These are phyloP conservation scores for Xyrauchen texanus DNA, from an alignment of 2,113 vertebrate species.

Conservation along the genomic window DNA sequence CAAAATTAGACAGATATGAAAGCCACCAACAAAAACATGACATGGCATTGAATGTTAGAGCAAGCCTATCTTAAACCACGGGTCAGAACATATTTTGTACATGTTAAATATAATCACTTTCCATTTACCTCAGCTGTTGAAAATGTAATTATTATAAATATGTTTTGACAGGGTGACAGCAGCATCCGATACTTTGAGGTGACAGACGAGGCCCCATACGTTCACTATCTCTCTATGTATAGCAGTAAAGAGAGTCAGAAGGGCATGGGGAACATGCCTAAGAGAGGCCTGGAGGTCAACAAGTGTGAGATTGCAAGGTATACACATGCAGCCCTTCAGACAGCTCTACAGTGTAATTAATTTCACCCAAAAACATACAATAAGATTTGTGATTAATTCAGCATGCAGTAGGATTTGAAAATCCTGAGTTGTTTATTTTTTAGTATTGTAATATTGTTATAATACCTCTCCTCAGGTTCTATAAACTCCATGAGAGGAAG, in stretches of 20 bases:
- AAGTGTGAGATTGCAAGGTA: slow-evolving; percentile 92
- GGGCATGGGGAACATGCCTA: slow-evolving; percentile 91
- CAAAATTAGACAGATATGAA: too few species aligned
- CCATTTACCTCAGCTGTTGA: too few species aligned
- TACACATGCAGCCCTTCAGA: slow-evolving; percentile 10
- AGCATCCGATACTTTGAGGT: slow-evolving; percentile 92
- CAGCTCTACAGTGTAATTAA: too few species aligned
- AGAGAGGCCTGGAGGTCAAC: slow-evolving; percentile 89
- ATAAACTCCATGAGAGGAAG: slow-evolving; percentile 84
- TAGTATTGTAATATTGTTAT: background rate
- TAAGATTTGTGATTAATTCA: too few species aligned
- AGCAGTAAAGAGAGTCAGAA: slow-evolving; percentile 90
- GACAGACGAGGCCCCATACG: slow-evolving; percentile 84
- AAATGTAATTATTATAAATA: too few species aligned
- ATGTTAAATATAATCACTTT: too few species aligned
- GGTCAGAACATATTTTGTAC: too few species aligned
- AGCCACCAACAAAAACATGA: too few species aligned
- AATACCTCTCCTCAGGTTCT: slow-evolving; percentile 70
- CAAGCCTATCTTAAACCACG: too few species aligned
- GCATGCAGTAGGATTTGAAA: too few species aligned
- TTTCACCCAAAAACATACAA: too few species aligned
- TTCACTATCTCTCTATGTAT: slow-evolving; percentile 89
- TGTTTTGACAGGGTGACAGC: slow-evolving; percentile 82
- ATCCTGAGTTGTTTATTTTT: background rate
- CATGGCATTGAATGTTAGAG: too few species aligned